Base-by-base conservation (phyloP, 1,140 invertebrate genomes). In the Ceratosolen fusciceps region DNA sequence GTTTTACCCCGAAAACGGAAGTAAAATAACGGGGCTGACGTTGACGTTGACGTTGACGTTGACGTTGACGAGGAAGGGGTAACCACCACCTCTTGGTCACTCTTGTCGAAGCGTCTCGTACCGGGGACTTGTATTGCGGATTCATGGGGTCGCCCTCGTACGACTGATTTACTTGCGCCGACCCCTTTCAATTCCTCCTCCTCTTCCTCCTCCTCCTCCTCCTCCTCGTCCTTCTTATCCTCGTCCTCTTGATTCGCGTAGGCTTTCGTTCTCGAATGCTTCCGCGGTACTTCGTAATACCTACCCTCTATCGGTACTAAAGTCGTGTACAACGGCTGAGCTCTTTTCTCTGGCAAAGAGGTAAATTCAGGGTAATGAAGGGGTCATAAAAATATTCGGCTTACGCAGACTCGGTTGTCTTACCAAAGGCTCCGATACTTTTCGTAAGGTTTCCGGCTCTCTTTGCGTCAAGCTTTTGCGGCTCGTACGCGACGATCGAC, bases 401-500 rank as follows among this genome's bases (percentile, higher is more conserved):
- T 43, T 39, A 12, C 24, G n/a, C 1, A 65, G 0, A 65, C 56
- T 39, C n/a, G n/a, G 9, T 26, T 54, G 4, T 49, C 68, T 73
- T 73, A 73, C 71, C 71, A 24, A 58, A 39, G 8, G 24, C 37
- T 24, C 14, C 19, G 31, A 39, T 73, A 54, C 10, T 73, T 39
- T 34, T 58, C 3, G 29, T 34, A 56, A 34, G 24, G 21, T 56
- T 39, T 19, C 71, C 12, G 1, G 24, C 0, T 5, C 43, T 37
- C 49, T 54, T 80, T 14, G 56, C 24, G 34, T 77, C 49, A 29
- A 81, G 54, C 54, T 77, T 77, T 52, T 81, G 68, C 4, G 80
- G 52, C 31, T 81, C 80, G 39, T 81, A 81, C 0, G 52, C 24
- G 8, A 74, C 74, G 5, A 81, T 74, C 49, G 75, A 81, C 16